Percentiles rank a stretch among this genome's conserved stretches.
These are phyloP conservation scores for Trichosurus vulpecula DNA, from an alignment of 2,797 vertebrate genomes.

Conservation along the genomic window DNA sequence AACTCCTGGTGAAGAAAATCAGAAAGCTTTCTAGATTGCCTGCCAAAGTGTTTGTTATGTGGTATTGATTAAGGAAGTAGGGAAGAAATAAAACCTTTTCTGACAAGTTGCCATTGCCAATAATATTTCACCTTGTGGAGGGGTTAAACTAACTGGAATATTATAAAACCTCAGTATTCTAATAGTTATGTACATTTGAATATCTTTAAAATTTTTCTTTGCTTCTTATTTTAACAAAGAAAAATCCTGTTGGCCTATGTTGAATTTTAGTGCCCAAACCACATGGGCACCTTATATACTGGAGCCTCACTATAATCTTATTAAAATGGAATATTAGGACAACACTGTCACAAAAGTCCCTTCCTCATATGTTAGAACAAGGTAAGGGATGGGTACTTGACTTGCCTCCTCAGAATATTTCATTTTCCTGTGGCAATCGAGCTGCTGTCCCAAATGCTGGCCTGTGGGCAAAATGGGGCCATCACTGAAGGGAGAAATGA, in stretches of 20 bases:
- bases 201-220: slow-evolving; percentile 23
- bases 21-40: slow-evolving; percentile 49
- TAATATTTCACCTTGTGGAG: slow-evolving; percentile 19
- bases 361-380: not conserved
- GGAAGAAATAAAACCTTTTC: slow-evolving; percentile 16
- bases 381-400: not conserved
- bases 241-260: not conserved
- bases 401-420: not conserved
- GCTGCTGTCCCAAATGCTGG: too few species aligned
- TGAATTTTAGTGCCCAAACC: slow-evolving; percentile 9
- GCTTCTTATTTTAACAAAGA: not conserved
- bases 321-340: not conserved
- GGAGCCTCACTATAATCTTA: not conserved
- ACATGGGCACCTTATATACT: slow-evolving; percentile 20
- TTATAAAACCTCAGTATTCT: slow-evolving; percentile 12
- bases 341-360: not conserved
- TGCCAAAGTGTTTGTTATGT: slow-evolving; percentile 25
- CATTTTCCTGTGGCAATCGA: too few species aligned
- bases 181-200: slow-evolving; percentile 18
- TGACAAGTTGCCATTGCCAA: slow-evolving; percentile 3
- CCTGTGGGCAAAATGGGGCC: too few species aligned
- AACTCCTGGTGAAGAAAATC: slow-evolving; percentile 47
- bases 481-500: too few species aligned
- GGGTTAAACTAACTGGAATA: not conserved
- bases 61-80: slow-evolving; percentile 34